A percentile compares a stretch with the other conserved stretches of the same genome.
Conservation (phyloP, 2,113 vertebrate genomes). For the Coptodon rendalli region DNA sequence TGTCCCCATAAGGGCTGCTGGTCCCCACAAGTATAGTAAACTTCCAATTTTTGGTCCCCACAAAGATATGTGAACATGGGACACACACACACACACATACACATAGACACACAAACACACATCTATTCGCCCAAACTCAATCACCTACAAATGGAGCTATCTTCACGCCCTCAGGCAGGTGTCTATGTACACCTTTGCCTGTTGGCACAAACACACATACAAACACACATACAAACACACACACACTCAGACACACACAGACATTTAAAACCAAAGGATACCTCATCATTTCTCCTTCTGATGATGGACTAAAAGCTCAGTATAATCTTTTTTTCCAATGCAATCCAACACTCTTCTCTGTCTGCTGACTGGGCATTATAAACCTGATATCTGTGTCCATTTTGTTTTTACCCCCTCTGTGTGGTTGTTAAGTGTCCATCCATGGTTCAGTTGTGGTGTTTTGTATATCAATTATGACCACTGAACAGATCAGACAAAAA, state of each 20-base stretch:
- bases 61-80: neutral
- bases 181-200: neutral
- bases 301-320: neutral
- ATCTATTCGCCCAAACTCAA: slow-evolving; percentile 30
- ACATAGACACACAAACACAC: neutral
- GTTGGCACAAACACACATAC: neutral
- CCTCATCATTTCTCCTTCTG: neutral
- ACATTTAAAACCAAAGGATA: neutral
- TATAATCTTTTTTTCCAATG: neutral
- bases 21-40: neutral
- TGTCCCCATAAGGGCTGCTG: neutral
- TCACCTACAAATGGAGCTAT: slow-evolving; percentile 45
- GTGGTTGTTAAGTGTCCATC: slow-evolving; percentile 57
- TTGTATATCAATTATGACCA: slow-evolving; percentile 22
- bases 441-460: slow-evolving; percentile 39
- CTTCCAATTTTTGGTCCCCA: neutral
- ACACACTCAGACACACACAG: neutral
- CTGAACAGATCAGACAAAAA: slow-evolving; percentile 4
- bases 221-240: neutral
- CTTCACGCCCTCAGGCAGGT: slow-evolving; percentile 29
- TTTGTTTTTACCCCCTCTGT: neutral
- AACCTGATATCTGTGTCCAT: slow-evolving; percentile 49
- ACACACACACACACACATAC: neutral
- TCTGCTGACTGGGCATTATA: slow-evolving; percentile 44
- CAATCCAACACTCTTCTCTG: slow-evolving; percentile 40